Base-by-base conservation (phyloP, 2,888 invertebrate species). In the Epinotia demarniana region DNA sequence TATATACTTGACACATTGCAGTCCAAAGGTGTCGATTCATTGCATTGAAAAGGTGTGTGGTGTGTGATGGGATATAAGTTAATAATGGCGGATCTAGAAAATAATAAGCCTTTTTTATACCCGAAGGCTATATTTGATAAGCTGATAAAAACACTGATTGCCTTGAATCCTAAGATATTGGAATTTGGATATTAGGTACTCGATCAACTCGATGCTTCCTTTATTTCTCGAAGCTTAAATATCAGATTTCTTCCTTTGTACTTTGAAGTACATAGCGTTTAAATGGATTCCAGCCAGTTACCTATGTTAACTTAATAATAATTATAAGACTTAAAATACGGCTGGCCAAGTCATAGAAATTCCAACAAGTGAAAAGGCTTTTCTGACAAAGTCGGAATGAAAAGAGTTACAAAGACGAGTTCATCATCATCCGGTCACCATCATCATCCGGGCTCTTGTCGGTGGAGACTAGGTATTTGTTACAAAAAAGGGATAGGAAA, bases 201-300 rank as follows among this genome's bases (percentile, higher is more conserved):
- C n/a, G n/a, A n/a, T n/a, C n/a, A n/a, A 18, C 43, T 9, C 9
- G 9, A 49, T 5, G 16, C 16, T 49, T 12, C 5, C 16, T 16
- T 49, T 46, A 64, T 46, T 3, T n/a, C 0, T 11, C 18, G 33
- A 23, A 19, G 16, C 49, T 23, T 46, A 16, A 9, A 16, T 49
- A 16, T 23, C 46, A 3, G 19, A 55, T 33, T 67, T 55, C 33
- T 33, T 33, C 18, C n/a, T 39, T 55, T 33, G 12, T 33, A 13
- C 16, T n/a, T 3, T 3, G 23, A 33, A 33, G 18, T 23, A 33
- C 18, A 49, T 23, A 23, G 1, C 16, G 16, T 13, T 39, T 55
- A 39, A 53, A 67, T n/a, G 13, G 55, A 67, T 67, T 67, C 67
- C 55, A 33, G 67, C 0, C 27, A 64, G 9, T n/a, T 55, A 12